A percentile compares a stretch with the other conserved stretches of the same genome.
Evolutionary conservation across 2,113 vertebrate species (phyloP).

Genomic region (Azemiops feae): DNA sequence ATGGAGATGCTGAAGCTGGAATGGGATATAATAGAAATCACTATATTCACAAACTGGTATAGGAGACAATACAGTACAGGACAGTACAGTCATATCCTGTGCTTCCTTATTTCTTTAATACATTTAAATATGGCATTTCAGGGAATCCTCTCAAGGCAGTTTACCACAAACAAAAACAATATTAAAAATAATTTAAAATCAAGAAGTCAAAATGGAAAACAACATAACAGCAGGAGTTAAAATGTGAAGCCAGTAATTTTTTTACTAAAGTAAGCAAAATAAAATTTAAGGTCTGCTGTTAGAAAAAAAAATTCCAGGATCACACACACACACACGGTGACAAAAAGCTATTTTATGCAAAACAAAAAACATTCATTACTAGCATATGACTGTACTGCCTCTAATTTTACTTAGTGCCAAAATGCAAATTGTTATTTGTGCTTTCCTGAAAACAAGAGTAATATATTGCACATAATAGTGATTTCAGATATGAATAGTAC

Average conservation of each 20-base stretch:
- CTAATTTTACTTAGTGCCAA: neutral
- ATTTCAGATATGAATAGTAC: neutral
- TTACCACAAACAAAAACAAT: neutral
- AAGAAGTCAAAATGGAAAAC: neutral
- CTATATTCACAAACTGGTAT: neutral
- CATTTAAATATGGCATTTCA: neutral
- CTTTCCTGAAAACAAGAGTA: neutral
- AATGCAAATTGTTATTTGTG: neutral
- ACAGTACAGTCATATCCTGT: neutral
- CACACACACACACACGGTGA: neutral
- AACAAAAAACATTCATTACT: neutral
- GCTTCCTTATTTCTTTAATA: neutral
- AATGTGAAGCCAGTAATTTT: neutral
- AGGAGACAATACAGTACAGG: neutral
- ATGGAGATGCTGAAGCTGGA: neutral
- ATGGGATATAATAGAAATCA: neutral
- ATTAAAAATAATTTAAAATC: neutral
- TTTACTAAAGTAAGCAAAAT: neutral
- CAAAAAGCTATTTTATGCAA: neutral
- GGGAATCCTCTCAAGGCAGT: neutral
- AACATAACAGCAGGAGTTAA: neutral
- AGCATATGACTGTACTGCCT: neutral
- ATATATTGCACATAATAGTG: neutral
- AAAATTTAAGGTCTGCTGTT: neutral
- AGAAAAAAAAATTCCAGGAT: no score